Percentiles rank a stretch among this genome's conserved stretches.
Evolutionary conservation across 1,140 invertebrate genomes (phyloP).

Genomic region (Watersipora subatra): DNA sequence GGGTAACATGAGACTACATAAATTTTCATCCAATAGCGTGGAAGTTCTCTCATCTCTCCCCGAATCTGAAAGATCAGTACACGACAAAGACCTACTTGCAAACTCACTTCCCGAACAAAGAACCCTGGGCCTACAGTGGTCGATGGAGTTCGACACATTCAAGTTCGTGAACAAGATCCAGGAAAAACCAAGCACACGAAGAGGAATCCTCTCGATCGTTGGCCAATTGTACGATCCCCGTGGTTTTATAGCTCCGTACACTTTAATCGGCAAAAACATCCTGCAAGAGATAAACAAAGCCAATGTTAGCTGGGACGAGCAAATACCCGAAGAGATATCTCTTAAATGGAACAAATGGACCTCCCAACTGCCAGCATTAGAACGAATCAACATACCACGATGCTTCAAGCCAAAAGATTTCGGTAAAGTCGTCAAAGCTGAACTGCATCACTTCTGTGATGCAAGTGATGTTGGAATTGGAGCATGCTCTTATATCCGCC

Average conservation of each 20-base stretch:
- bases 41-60: background rate
- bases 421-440: slow-evolving; percentile 1
- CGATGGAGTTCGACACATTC: slow-evolving; percentile 16
- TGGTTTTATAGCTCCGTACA: too few species aligned
- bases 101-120: slow-evolving; percentile 16
- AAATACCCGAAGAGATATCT: slow-evolving; percentile 3
- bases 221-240: too few species aligned
- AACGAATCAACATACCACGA: background rate
- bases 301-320: slow-evolving; percentile 11
- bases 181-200: slow-evolving; percentile 11
- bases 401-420: slow-evolving; percentile 12
- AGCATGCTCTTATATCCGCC: slow-evolving; percentile 15
- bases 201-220: slow-evolving; percentile 15
- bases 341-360: slow-evolving; percentile 6
- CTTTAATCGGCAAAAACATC: too few species aligned
- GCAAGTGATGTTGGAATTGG: slow-evolving; percentile 15
- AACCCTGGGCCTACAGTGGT: slow-evolving; percentile 17
- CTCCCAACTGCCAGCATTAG: background rate
- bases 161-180: slow-evolving; percentile 12
- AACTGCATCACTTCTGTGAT: too few species aligned
- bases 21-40: slow-evolving; percentile 4
- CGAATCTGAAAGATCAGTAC: too few species aligned
- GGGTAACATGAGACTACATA: slow-evolving; percentile 9
- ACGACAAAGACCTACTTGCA: too few species aligned
- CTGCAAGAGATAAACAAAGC: slow-evolving; percentile 15